These are phyloP conservation scores for Apamea crenata DNA, from an alignment of 2,888 invertebrate species.

Conservation along the genomic window DNA sequence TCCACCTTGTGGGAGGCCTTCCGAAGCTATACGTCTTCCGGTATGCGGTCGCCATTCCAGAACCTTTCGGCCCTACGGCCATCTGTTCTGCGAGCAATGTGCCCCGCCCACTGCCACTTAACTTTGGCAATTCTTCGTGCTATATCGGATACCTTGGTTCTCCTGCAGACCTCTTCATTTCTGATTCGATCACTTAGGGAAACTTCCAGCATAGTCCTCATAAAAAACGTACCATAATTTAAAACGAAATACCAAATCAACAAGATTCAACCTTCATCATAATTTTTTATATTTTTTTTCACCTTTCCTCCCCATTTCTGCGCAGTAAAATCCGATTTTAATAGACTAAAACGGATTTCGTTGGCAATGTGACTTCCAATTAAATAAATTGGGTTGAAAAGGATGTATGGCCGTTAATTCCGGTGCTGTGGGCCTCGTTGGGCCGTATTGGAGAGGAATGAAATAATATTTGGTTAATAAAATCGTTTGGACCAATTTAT, in stretches of 20 bases:
- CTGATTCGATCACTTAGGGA: neutral
- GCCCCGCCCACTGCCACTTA: neutral
- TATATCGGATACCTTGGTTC: neutral
- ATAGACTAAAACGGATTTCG: slow-evolving; percentile 59
- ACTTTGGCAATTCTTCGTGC: neutral
- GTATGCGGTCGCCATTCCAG: neutral
- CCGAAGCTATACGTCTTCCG: no score
- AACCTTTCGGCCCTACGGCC: neutral
- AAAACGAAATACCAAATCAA: slow-evolving; percentile 5
- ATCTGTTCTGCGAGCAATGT: neutral
- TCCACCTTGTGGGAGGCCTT: no score
- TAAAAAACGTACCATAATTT: neutral
- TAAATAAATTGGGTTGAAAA: slow-evolving; percentile 61
- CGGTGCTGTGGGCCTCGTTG: slow-evolving; percentile 29
- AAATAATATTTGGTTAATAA: slow-evolving; percentile 50
- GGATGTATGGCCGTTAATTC: slow-evolving; percentile 57
- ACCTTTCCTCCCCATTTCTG: neutral
- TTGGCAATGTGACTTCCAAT: slow-evolving; percentile 56
- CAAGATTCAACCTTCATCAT: slow-evolving; percentile 13
- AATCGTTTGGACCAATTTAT: slow-evolving; percentile 23
- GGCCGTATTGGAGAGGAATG: slow-evolving; percentile 8
- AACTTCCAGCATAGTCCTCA: neutral
- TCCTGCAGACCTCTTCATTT: neutral
- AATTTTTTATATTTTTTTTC: slow-evolving; percentile 6
- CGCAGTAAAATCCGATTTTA: slow-evolving; percentile 53